Base-by-base conservation (phyloP, 1,140 invertebrate genomes). In the Bombus fervidus region DNA sequence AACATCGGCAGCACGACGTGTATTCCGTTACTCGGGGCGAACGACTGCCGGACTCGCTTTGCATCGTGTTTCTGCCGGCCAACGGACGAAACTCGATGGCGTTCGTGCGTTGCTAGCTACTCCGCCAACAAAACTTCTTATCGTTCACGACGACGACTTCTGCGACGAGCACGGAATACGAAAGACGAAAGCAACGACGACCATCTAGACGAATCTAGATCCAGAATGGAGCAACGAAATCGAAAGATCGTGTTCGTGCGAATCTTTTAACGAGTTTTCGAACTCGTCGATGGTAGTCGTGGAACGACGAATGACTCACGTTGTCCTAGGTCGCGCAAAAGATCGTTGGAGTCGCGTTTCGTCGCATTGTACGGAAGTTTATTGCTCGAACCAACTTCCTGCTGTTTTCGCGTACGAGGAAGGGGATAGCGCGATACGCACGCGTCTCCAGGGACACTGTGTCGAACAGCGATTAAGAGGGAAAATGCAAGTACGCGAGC, bases 11-110 rank as follows among this genome's bases (percentile, higher is more conserved):
- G 31, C n/a, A 83, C 81, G 86, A 87, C 81, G 86, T 85, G 89
- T 86, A 88, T 90, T 90, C 89, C 89, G 89, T 90, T 90, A 90
- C 84, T 88, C 86, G 85, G 71, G 76, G 83, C 87, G 88, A 89
- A 89, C 85, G 87, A 84, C 89, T 84, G 76, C 59, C 31, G 62
- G 6, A 28, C 57, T 57, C 78, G 77, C 64, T 73, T 89, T 28
- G 83, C 83, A 53, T 84, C 88, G 78, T 82, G 77, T 86, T 86
- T 15, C 69, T 73, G n/a, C 62, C 69, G 69, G n/a, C 53, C 76
- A 81, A 84, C 71, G 57, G 53, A 25, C 53, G 8, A 62, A n/a
- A 71, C 81, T 77, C 64, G 79, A 37, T 39, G 75, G 31, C n/a
- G 53, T 37, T 57, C 43, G 37, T 18, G 76, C 25, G 12, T 28